Conservation (phyloP, 2,797 vertebrate species). For the Acanthornis magna region DNA sequence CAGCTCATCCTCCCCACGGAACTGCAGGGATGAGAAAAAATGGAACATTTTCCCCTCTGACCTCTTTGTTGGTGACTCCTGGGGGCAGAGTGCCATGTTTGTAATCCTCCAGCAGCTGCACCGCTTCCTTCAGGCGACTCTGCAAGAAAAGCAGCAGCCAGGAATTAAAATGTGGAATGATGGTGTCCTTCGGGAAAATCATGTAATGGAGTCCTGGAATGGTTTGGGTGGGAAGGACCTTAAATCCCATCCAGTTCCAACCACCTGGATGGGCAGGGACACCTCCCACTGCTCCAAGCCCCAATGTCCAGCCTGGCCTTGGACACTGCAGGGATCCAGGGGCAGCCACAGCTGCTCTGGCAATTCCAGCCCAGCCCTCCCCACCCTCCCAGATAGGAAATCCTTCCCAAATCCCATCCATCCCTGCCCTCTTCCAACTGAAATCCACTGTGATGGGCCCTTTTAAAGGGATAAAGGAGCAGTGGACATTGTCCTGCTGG, state of each 20-base stretch:
- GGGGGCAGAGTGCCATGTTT: conserved; percentile 80
- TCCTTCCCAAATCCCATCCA: background rate
- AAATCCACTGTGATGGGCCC: background rate
- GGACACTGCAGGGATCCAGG: background rate
- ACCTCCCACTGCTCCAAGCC: background rate
- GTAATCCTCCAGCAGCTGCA: conserved; percentile 84
- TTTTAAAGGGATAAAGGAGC: background rate
- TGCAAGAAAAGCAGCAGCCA: conserved; percentile 25
- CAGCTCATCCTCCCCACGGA: background rate
- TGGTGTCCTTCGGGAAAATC: too few species aligned
- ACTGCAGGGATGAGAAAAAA: background rate
- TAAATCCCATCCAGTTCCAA: too few species aligned
- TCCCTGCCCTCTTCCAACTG: background rate
- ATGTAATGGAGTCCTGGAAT: rapidly evolving
- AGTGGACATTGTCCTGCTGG: background rate
- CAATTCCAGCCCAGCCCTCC: background rate
- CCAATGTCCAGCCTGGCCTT: background rate
- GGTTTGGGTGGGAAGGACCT: background rate
- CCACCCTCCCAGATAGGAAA: background rate
- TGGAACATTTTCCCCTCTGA: conserved; percentile 46
- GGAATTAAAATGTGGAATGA: rapidly evolving
- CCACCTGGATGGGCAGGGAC: background rate
- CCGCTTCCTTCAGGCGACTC: conserved; percentile 84
- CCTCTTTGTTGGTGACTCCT: conserved; percentile 86
- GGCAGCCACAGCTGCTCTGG: too few species aligned